Percentiles rank a stretch among this genome's conserved stretches.
phyloP scores from a whole-genome alignment of 2,888 invertebrate genomes.

The Anarsia innoxiella region DNA sequence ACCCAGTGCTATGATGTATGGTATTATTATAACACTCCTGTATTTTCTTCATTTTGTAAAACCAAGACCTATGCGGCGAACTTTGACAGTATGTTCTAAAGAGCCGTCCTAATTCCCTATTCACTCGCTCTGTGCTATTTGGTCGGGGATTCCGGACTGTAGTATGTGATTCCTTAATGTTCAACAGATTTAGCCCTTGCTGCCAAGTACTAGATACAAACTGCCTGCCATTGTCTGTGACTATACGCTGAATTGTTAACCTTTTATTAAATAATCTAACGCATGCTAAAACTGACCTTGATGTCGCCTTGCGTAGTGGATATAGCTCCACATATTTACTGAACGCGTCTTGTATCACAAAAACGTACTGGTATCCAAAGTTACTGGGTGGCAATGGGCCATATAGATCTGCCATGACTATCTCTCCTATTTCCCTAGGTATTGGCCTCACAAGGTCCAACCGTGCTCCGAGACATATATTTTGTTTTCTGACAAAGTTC shows the following conservation, averaged over 20 bases:
- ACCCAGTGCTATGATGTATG: not conserved
- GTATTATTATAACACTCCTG: slow-evolving; percentile 5
- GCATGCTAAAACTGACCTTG: slow-evolving; percentile 13
- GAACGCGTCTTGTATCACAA: slow-evolving; percentile 20
- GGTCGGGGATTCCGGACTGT: slow-evolving; percentile 14
- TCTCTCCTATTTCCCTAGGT: slow-evolving; percentile 15
- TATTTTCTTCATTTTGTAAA: not conserved
- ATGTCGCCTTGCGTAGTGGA: slow-evolving; percentile 8
- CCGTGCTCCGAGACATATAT: not conserved
- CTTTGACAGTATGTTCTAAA: slow-evolving; percentile 7
- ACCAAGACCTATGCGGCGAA: slow-evolving; percentile 4
- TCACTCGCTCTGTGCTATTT: slow-evolving; percentile 12
- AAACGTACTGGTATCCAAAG: slow-evolving; percentile 17
- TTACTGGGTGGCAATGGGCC: slow-evolving; percentile 16
- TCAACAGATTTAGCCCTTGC: not conserved
- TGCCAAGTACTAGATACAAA: slow-evolving; percentile 10
- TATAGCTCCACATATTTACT: slow-evolving; percentile 18
- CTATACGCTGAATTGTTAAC: slow-evolving; percentile 12
- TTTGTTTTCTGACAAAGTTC: slow-evolving; percentile 5
- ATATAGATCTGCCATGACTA: slow-evolving; percentile 22
- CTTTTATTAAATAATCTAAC: slow-evolving; percentile 13
- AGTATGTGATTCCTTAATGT: slow-evolving; percentile 7
- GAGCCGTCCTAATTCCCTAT: slow-evolving; percentile 10
- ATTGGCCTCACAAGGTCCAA: slow-evolving; percentile 12
- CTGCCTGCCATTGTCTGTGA: slow-evolving; percentile 19